phyloP scores from a whole-genome alignment of 2,888 invertebrate species.

The Tipula helvola region DNA sequence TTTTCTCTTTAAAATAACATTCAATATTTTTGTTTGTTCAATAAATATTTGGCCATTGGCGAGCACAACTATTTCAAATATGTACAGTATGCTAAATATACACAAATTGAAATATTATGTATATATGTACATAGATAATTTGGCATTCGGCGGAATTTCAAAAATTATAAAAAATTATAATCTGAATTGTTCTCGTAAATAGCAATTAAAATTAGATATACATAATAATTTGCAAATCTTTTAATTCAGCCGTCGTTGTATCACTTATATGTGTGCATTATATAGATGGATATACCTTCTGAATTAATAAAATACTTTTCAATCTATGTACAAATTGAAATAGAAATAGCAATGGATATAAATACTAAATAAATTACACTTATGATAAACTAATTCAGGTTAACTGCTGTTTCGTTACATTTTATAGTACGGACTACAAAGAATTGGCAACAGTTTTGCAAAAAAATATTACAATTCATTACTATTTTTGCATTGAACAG shows the following conservation, averaged over 20 bases:
- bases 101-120: too few relatives aligned
- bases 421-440: background rate
- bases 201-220: background rate
- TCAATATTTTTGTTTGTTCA: background rate
- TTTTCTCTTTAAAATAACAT: background rate
- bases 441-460: too few relatives aligned
- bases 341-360: background rate
- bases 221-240: background rate
- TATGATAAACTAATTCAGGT: background rate
- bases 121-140: background rate
- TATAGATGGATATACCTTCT: background rate
- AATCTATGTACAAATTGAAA: background rate
- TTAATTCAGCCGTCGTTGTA: background rate
- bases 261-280: background rate
- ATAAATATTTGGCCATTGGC: background rate
- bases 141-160: background rate
- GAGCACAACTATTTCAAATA: background rate
- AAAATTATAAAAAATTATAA: background rate
- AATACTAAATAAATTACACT: background rate
- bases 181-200: background rate
- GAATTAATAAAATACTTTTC: background rate
- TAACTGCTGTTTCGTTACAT: background rate
- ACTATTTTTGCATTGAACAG: too few relatives aligned
- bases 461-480: background rate
- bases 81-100: background rate